phyloP scores from a whole-genome alignment of 2,113 vertebrate species.

The Phainopepla nitens region DNA sequence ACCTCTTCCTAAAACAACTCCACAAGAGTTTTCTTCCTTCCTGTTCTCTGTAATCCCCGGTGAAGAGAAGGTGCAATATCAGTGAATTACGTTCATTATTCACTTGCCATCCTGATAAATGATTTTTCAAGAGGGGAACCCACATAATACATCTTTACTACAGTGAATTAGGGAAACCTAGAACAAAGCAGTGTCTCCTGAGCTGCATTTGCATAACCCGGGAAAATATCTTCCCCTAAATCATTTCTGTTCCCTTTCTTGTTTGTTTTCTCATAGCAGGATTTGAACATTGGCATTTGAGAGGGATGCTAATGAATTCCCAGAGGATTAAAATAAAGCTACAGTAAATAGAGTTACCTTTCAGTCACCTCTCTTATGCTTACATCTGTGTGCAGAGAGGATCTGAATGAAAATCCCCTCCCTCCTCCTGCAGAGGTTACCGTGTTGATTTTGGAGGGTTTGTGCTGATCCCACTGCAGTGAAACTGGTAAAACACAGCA shows the following conservation, averaged over 20 bases:
- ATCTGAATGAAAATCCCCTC: background rate
- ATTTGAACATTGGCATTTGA: background rate
- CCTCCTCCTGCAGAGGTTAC: background rate
- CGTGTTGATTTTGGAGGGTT: background rate
- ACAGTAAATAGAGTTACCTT: background rate
- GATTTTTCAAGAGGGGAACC: background rate
- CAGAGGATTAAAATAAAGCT: slow-evolving; percentile 2
- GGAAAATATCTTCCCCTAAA: background rate
- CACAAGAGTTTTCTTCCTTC: background rate
- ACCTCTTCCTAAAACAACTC: background rate
- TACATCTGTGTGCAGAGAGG: background rate
- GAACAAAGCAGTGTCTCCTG: background rate
- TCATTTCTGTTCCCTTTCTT: background rate
- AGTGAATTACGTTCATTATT: background rate
- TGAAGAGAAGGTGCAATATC: background rate
- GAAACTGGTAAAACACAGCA: background rate
- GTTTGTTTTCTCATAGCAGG: background rate
- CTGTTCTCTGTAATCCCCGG: background rate
- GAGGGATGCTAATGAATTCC: slow-evolving; percentile 21
- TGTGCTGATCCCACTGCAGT: background rate
- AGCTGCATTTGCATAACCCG: background rate
- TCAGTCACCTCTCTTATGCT: background rate
- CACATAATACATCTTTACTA: background rate
- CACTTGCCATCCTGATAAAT: background rate
- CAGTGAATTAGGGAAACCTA: background rate